Evolutionary conservation across 2,888 invertebrate species (phyloP), one percentile per base, ranked within the genome.

Genomic region (Mechanitis mazaeus): DNA sequence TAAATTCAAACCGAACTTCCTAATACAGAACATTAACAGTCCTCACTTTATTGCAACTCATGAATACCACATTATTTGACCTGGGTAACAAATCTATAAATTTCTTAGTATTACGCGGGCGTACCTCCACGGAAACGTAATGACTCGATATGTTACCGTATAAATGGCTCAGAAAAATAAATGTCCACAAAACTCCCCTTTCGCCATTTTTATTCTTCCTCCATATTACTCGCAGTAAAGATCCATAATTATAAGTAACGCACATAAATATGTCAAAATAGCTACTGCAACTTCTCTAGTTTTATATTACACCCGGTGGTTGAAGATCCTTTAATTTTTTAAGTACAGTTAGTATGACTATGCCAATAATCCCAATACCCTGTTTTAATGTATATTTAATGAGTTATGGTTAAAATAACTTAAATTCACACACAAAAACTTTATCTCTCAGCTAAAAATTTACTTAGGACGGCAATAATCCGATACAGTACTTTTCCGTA

Each of bases 161-260:
- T 69, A 74, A 73, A 74, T 72, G 72, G 70, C 65, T 66, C 63
- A 69, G 71, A 70, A 72, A 69, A 72, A 74, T 71, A 69, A 70
- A 71, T 68, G 69, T 69, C 65, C 64, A 58, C 67, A 42, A 59
- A 62, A 65, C 60, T 56, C 64, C 61, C 64, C 68, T 64, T 64
- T 63, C 50, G 64, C 59, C 64, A 56, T 58, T 68, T 67, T 69
- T 67, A 62, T 65, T 65, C 61, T 60, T 60, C 54, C 50, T 57
- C 53, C 58, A 57, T 63, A 54, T 50, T 53, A 47, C 54, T 63
- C 56, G 46, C 31, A 53, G 54, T 56, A 59, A 20, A 11, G 33
- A 33, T 33, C n/a, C 45, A 50, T 50, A 50, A 50, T 50, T 50
- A 50, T 31, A 3, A 50, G 50, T 12, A 31, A 50, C n/a, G 9